phyloP scores from a whole-genome alignment of 2,797 vertebrate species.

The Enteromius unitaeniatus region DNA sequence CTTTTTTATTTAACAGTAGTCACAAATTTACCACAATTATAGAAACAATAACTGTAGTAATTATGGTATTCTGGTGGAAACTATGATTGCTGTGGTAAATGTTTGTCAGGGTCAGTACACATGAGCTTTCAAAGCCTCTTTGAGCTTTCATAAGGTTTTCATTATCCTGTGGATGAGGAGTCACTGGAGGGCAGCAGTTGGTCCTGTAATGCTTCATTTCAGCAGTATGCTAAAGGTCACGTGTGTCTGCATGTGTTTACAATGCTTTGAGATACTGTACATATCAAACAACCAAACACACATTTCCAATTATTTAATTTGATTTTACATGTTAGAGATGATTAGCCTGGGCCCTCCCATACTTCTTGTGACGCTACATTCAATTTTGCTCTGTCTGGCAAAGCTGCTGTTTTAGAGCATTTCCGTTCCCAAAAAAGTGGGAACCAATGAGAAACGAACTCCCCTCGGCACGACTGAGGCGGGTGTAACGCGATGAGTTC shows the following conservation, averaged over 20 bases:
- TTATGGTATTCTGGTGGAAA: neutral
- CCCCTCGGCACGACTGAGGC: too few species aligned
- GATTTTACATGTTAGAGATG: neutral
- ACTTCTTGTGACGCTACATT: too few species aligned
- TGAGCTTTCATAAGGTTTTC: constrained; percentile 28
- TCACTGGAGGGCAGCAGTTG: constrained; percentile 17
- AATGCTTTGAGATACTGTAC: neutral
- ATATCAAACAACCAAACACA: neutral
- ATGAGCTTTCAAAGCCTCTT: constrained; percentile 8
- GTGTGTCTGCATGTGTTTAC: neutral
- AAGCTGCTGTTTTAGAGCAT: too few species aligned
- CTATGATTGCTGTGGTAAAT: neutral
- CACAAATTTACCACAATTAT: constrained; percentile 14
- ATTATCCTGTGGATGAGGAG: constrained; percentile 22
- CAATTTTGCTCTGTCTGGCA: too few species aligned
- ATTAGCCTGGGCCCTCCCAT: too few species aligned
- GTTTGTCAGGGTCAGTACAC: constrained; percentile 2
- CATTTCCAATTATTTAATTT: neutral
- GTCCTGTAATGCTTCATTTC: constrained; percentile 20
- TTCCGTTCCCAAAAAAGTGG: too few species aligned
- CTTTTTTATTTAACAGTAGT: neutral
- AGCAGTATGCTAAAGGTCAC: constrained; percentile 16
- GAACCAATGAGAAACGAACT: too few species aligned
- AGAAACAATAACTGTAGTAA: constrained; percentile 2
- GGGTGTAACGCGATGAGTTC: too few species aligned